Base-by-base conservation (phyloP, 2,113 vertebrate genomes). In the Mormoops blainvillei region DNA sequence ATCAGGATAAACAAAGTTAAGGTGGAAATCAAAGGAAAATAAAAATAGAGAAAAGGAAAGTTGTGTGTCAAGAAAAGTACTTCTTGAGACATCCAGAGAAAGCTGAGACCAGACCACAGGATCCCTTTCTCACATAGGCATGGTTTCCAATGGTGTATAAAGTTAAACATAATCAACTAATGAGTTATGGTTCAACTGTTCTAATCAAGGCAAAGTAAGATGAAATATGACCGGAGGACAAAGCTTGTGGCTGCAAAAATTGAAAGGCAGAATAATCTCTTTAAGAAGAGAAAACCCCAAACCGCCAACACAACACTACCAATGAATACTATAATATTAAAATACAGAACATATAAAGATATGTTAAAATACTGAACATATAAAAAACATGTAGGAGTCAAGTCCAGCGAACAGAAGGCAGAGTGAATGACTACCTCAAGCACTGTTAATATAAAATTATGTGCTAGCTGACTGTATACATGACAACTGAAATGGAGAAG, bases 11-110 rank as follows among this genome's bases (percentile, higher is more conserved):
- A 93, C 31, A 81, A 90, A 91, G 28, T 80, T 84, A 65, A 91
- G 31, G 38, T 50, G 50, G 90, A 43, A 82, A 68, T 2, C 52
- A 12, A 95, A 94, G 52, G n/a, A 84, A 87, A 87, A 95, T 84
- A 94, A 94, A 92, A 96, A 92, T 13, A 86, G 31, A 77, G 48
- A 73, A 92, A 89, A 93, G n/a, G 43, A 87, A 81, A 45, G 19
- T n/a, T 28, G 15, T 67, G 56, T 45, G 22, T 71, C 43, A 85
- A 89, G 84, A 94, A 94, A 14, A 83, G 67, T 22, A 84, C 38
- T 89, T 93, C 54, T 91, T 78, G 48, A 94, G 92, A 94, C 43
- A 92, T 43, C 31, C 77, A 88, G 63, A 90, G 96, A 74, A 93
- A 93, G 65, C 36, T 52, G 80, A 95, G 89, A 76, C 0, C 19